A percentile compares a stretch with the other conserved stretches of the same genome.
Evolutionary conservation across 1,140 invertebrate species (phyloP).

Genomic region (Cyphomyrmex costatus): DNA sequence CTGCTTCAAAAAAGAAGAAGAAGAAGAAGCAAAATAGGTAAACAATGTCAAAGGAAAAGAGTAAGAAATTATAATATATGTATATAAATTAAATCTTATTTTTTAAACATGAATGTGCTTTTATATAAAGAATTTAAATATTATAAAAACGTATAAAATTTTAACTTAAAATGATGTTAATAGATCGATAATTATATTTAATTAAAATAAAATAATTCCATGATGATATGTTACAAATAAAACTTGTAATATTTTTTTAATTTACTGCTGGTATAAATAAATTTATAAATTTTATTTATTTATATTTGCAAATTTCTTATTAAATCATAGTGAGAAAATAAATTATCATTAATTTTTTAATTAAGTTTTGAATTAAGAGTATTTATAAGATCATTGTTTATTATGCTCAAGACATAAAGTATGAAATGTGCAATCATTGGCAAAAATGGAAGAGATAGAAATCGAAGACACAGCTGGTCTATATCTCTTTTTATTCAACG

Average conservation of each 20-base stretch:
- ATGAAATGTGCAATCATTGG: too few species aligned
- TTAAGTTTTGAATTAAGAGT: slow-evolving; percentile 15
- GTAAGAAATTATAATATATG: background rate
- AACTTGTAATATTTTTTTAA: slow-evolving; percentile 26
- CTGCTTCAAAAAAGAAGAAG: too few species aligned
- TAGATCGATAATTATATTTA: background rate
- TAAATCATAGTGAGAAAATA: background rate
- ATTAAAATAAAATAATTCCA: slow-evolving; percentile 11
- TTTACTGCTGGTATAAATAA: slow-evolving; percentile 5
- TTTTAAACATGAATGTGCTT: background rate
- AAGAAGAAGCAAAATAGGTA: too few species aligned
- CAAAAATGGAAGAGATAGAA: too few species aligned
- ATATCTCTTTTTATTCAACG: too few species aligned
- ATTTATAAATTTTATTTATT: slow-evolving; percentile 4
- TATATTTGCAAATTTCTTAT: slow-evolving; percentile 12
- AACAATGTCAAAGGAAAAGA: too few species aligned
- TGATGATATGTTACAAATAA: background rate
- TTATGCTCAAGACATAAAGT: too few species aligned
- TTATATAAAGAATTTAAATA: background rate
- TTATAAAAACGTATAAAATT: background rate
- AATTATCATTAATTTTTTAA: slow-evolving; percentile 32
- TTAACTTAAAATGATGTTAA: background rate
- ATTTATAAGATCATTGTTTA: slow-evolving; percentile 24
- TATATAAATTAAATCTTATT: background rate
- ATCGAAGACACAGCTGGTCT: too few species aligned